Conservation (phyloP, 1,140 invertebrate genomes). For the Brachionus asplanchnoidis region DNA sequence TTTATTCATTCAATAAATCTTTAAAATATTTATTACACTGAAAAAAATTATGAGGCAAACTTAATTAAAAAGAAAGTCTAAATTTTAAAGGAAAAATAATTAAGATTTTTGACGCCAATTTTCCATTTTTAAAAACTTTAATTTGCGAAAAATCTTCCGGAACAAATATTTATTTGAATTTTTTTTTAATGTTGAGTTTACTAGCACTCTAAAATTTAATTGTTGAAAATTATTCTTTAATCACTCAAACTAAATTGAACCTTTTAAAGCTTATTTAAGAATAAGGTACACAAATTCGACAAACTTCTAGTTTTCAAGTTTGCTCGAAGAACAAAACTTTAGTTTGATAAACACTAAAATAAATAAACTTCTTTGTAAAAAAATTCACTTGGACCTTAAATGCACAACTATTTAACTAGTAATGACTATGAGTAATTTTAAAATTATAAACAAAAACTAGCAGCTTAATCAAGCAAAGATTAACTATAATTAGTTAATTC, state of each 20-base stretch:
- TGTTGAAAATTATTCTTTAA: background rate
- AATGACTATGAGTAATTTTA: background rate
- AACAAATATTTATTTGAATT: too few relatives aligned
- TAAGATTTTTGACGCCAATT: too few relatives aligned
- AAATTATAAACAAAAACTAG: background rate
- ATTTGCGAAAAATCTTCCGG: too few relatives aligned
- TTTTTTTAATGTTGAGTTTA: background rate
- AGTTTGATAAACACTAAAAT: background rate
- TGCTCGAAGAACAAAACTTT: background rate
- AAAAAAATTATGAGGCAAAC: too few relatives aligned
- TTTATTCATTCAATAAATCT: too few relatives aligned
- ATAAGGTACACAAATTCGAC: background rate
- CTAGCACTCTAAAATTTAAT: background rate
- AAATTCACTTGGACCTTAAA: background rate
- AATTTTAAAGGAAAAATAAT: too few relatives aligned
- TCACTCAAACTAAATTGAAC: background rate
- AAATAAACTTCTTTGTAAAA: background rate
- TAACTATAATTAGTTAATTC: background rate
- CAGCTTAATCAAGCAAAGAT: background rate
- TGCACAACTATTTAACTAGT: background rate
- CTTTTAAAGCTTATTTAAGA: background rate
- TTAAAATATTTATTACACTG: too few relatives aligned
- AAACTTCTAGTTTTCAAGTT: background rate
- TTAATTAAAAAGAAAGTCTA: too few relatives aligned
- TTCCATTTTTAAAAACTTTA: too few relatives aligned